These are phyloP conservation scores for Galerucella calmariensis DNA, from an alignment of 2,888 invertebrate genomes.

Conservation along the genomic window DNA sequence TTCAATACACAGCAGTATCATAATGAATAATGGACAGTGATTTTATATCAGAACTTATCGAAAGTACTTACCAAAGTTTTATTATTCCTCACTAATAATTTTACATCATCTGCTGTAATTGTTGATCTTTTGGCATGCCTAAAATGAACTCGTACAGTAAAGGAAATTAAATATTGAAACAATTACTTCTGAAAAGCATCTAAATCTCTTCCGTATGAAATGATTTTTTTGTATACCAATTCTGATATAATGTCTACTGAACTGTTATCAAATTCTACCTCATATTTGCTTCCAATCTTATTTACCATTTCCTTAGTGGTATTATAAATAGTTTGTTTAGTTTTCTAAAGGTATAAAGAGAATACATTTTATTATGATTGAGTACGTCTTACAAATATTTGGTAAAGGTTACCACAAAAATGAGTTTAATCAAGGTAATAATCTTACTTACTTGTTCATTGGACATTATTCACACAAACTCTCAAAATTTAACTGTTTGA, in stretches of 20 bases:
- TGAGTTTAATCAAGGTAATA: neutral
- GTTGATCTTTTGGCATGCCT: slow-evolving; percentile 74
- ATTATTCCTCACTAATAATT: slow-evolving; percentile 71
- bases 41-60: neutral
- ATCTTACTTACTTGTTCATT: slow-evolving; percentile 33
- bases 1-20: too few species aligned
- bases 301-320: slow-evolving; percentile 69
- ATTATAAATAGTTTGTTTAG: slow-evolving; percentile 69
- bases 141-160: slow-evolving; percentile 5
- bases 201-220: slow-evolving; percentile 70
- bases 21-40: too few species aligned
- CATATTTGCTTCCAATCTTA: slow-evolving; percentile 68
- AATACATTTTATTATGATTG: neutral
- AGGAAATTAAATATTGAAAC: slow-evolving; percentile 33
- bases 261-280: slow-evolving; percentile 67
- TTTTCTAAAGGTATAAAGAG: slow-evolving; percentile 65
- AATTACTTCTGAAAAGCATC: slow-evolving; percentile 75
- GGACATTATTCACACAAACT: slow-evolving; percentile 14
- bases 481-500: too few species aligned
- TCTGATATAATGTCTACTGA: slow-evolving; percentile 72
- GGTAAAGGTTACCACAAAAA: neutral
- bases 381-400: slow-evolving; percentile 8
- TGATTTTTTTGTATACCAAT: slow-evolving; percentile 70
- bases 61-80: slow-evolving; percentile 69
- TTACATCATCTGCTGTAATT: slow-evolving; percentile 74